These are phyloP conservation scores for Irena cyanogastra DNA, from an alignment of 2,113 vertebrate genomes.

Conservation along the genomic window DNA sequence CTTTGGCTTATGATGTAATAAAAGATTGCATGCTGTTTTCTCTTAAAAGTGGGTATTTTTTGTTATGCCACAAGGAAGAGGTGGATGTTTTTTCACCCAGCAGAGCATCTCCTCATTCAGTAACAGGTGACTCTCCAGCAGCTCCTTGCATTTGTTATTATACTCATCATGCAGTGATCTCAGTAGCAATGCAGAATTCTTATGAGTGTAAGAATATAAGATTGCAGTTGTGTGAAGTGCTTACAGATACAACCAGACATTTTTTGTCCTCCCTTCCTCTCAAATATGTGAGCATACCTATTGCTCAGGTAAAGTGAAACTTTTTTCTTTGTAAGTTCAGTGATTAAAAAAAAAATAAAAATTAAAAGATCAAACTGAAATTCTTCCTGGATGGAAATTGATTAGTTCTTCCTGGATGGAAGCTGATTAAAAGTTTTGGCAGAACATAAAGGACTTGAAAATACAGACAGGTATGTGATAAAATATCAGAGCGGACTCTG, in stretches of 20 bases:
- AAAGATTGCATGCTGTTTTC: neutral
- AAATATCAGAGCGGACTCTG: neutral
- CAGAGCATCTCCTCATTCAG: neutral
- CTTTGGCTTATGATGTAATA: neutral
- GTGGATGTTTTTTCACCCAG: neutral
- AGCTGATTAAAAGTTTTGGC: neutral
- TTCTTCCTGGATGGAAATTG: neutral
- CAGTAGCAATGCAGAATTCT: neutral
- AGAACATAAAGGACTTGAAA: neutral
- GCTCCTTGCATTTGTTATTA: neutral
- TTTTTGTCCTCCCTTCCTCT: neutral
- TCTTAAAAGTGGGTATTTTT: neutral
- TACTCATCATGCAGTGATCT: neutral
- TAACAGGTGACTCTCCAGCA: neutral
- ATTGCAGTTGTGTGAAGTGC: fast-evolving
- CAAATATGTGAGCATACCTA: neutral
- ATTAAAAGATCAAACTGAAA: neutral
- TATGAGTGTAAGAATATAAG: neutral
- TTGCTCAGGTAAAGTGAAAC: neutral
- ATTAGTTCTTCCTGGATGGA: neutral
- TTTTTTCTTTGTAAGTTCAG: neutral
- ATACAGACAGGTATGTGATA: neutral
- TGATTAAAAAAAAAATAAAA: neutral
- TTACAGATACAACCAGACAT: neutral
- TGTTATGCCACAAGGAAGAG: fast-evolving